Percentiles rank a stretch among this genome's conserved stretches.
These are phyloP conservation scores for Rhynchomys soricoides DNA, from an alignment of 2,113 vertebrate species.

Conservation along the genomic window DNA sequence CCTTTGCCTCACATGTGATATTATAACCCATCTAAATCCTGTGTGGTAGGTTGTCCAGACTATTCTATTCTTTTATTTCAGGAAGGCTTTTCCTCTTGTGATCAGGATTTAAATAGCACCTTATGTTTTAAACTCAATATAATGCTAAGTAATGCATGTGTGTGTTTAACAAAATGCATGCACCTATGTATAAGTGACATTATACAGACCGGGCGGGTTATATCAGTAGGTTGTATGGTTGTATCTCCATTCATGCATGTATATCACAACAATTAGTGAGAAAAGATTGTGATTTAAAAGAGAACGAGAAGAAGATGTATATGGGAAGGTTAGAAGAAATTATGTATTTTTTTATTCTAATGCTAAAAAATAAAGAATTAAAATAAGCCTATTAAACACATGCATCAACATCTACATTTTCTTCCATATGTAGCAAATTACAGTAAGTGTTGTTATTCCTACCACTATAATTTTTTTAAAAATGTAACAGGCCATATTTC, in stretches of 20 bases:
- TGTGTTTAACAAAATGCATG: constrained; percentile 3
- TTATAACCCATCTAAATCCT: constrained; percentile 18
- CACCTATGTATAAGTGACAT: neutral
- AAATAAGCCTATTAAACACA: neutral
- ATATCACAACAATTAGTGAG: neutral
- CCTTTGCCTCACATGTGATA: neutral
- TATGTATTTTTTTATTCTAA: neutral
- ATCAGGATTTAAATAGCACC: constrained; percentile 13
- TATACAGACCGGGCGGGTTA: neutral
- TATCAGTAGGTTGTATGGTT: neutral
- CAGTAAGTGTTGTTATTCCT: neutral
- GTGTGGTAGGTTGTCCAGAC: neutral
- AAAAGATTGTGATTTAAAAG: neutral
- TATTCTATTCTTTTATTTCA: constrained; percentile 31
- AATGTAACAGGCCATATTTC: neutral
- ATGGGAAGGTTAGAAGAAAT: neutral
- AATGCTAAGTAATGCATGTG: neutral
- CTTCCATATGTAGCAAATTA: constrained; percentile 29
- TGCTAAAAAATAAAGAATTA: neutral
- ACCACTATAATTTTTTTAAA: constrained; percentile 25
- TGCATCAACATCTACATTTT: neutral
- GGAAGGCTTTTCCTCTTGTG: neutral
- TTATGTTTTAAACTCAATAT: constrained; percentile 6
- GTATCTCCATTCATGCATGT: neutral
- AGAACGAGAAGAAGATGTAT: neutral